A percentile compares a stretch with the other conserved stretches of the same genome.
Conservation (phyloP, 64 coral and sea anemone species). For the Trachythela sp. region DNA sequence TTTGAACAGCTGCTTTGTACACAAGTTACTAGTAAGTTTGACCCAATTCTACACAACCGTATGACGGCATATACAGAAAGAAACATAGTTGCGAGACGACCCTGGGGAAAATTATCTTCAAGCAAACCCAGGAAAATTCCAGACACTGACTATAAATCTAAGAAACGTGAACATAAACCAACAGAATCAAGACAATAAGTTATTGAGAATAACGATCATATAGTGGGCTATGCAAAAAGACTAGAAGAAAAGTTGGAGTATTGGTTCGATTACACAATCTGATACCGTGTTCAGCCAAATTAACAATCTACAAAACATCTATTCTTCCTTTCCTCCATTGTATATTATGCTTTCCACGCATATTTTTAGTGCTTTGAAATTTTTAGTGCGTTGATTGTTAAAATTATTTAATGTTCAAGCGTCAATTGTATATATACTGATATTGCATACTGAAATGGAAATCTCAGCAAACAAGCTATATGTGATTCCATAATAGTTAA, state of each 20-base stretch:
- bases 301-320: constrained; percentile 47
- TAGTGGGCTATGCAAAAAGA: background rate
- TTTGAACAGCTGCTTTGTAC: background rate
- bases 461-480: too few species aligned
- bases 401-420: too few species aligned
- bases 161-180: background rate
- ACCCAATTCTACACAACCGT: background rate
- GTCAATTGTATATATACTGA: too few species aligned
- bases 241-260: background rate
- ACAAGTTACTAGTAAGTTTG: background rate
- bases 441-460: too few species aligned
- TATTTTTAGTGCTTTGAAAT: too few species aligned
- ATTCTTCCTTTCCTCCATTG: constrained; percentile 16
- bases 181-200: background rate
- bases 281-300: constrained; percentile 50
- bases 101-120: background rate
- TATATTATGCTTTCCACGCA: too few species aligned
- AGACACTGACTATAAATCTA: background rate
- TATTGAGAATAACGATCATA: background rate
- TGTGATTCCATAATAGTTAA: too few species aligned
- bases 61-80: constrained; percentile 29
- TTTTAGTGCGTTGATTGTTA: too few species aligned
- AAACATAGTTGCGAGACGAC: constrained; percentile 19
- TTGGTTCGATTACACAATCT: constrained; percentile 47
- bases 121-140: background rate